phyloP scores from a whole-genome alignment of 2,113 vertebrate species.

The Pionites leucogaster region DNA sequence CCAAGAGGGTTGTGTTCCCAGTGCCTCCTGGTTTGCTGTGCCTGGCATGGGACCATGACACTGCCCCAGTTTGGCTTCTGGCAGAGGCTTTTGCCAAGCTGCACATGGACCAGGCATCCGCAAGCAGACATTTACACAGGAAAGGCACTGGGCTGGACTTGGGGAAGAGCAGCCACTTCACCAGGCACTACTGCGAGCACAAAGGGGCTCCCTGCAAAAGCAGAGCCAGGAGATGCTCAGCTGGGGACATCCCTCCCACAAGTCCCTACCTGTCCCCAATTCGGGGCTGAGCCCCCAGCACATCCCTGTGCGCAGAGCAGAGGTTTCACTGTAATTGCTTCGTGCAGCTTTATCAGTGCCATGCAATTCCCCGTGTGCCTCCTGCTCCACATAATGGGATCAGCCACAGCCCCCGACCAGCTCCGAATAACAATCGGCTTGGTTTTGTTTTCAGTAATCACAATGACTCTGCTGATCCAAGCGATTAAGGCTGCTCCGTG shows the following conservation, averaged over 20 bases:
- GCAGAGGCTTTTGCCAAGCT: not conserved
- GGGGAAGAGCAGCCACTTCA: not conserved
- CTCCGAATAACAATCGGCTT: conserved; percentile 24
- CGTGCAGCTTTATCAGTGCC: not conserved
- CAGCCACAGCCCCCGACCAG: not conserved
- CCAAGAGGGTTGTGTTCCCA: not conserved
- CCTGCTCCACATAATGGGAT: not conserved
- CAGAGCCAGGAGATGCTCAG: not conserved
- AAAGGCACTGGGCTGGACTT: not conserved
- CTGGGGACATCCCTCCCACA: not conserved
- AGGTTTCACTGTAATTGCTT: not conserved
- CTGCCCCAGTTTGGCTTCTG: not conserved
- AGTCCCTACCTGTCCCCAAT: not conserved
- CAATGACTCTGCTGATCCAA: not conserved
- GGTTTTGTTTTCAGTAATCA: conserved; percentile 40
- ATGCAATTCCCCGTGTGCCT: not conserved
- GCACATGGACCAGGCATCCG: fast-evolving
- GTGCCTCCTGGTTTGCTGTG: not conserved
- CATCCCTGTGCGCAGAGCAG: fast-evolving
- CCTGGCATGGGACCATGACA: fast-evolving
- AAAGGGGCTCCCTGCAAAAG: not conserved
- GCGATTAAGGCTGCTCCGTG: conserved; percentile 6
- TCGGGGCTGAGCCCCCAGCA: not conserved
- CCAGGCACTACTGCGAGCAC: fast-evolving
- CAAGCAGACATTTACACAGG: fast-evolving